Evolutionary conservation across 2,113 vertebrate genomes (phyloP).

Genomic region (Labeo rohita): DNA sequence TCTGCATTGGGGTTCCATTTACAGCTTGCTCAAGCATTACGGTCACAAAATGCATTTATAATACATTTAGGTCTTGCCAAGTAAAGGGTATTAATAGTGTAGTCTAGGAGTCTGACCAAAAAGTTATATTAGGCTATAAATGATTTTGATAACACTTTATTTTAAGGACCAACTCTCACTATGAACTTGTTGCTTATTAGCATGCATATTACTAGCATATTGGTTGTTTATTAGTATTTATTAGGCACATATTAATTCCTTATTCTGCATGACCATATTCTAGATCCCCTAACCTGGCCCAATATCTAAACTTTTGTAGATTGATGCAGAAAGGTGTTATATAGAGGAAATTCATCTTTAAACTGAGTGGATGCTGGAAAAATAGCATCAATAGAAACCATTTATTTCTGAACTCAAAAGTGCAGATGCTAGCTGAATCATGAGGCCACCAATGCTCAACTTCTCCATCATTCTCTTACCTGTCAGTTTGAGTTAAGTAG

Average conservation of each 20-base stretch:
- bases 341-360: not conserved
- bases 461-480: slow-evolving; percentile 19
- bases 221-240: not conserved
- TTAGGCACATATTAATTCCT: not conserved
- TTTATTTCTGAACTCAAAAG: not conserved
- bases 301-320: not conserved
- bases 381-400: not conserved
- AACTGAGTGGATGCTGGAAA: not conserved
- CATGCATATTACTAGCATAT: not conserved
- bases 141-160: not conserved
- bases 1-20: not conserved
- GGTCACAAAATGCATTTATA: not conserved
- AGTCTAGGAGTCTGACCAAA: not conserved
- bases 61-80: slow-evolving; percentile 13
- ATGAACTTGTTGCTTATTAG: too few relatives aligned
- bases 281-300: not conserved
- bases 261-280: not conserved
- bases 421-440: not conserved
- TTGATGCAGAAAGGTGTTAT: not conserved
- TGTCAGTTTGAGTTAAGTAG: not conserved
- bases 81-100: not conserved
- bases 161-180: too few relatives aligned
- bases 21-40: not conserved
- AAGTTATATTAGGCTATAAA: not conserved
- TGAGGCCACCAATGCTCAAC: not conserved